Conservation (phyloP, 2,113 vertebrate genomes). For the Myotis yumanensis region DNA sequence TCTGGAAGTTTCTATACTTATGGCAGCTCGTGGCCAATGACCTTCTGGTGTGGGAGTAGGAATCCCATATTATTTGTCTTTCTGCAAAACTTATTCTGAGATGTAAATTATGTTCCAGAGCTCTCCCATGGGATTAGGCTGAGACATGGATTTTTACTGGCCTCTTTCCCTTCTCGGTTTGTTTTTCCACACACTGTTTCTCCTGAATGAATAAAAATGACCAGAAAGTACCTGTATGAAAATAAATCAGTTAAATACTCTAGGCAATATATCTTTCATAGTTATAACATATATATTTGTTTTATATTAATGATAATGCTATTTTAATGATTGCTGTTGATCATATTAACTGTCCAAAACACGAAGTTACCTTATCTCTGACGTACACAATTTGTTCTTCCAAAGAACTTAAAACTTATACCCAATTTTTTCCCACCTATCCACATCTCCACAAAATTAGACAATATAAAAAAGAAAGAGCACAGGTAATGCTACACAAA, state of each 20-base stretch:
- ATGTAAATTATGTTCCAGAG: neutral
- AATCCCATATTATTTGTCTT: neutral
- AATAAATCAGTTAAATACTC: neutral
- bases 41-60: neutral
- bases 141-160: neutral
- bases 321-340: neutral
- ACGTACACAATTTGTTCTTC: neutral
- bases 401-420: neutral
- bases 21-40: neutral
- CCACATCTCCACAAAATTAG: neutral
- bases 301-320: neutral
- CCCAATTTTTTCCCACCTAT: neutral
- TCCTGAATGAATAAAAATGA: neutral
- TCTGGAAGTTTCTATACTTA: neutral
- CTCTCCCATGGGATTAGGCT: neutral
- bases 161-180: neutral
- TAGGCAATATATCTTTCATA: neutral
- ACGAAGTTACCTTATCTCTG: neutral
- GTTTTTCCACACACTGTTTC: neutral
- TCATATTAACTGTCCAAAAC: constrained; percentile 1
- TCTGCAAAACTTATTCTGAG: neutral
- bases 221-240: neutral
- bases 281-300: neutral
- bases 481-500: neutral
- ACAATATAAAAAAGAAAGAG: neutral